These are phyloP conservation scores for Acrocephalus scirpaceus DNA, from an alignment of 2,797 vertebrate genomes.

Conservation along the genomic window DNA sequence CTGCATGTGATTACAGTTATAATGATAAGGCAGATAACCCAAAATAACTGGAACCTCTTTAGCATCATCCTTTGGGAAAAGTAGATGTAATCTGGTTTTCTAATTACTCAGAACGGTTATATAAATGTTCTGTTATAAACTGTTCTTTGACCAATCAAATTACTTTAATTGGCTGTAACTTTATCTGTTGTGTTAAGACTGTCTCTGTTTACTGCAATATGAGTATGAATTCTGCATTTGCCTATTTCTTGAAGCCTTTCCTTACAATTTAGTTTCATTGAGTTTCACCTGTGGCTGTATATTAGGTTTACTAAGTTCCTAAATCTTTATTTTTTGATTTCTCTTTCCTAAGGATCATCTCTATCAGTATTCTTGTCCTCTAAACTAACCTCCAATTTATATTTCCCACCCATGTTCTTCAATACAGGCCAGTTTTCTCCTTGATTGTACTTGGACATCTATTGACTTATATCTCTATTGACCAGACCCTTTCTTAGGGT, in stretches of 20 bases:
- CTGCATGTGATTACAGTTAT: background rate
- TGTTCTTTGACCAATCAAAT: background rate
- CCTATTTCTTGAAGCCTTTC: background rate
- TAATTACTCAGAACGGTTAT: background rate
- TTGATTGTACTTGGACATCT: background rate
- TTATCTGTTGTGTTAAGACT: background rate
- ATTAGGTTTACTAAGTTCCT: background rate
- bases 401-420: background rate
- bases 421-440: background rate
- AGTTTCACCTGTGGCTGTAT: background rate
- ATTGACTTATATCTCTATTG: constrained; percentile 14
- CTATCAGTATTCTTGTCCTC: background rate
- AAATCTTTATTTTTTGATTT: background rate
- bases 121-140: background rate
- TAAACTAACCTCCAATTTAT: background rate
- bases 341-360: background rate
- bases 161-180: background rate
- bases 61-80: background rate
- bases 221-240: background rate
- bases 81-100: background rate
- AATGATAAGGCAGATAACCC: background rate
- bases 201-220: background rate
- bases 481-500: background rate
- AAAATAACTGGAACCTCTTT: background rate
- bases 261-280: background rate